Conservation (phyloP, 2,797 vertebrate species). For the Enteromius treurensis region DNA sequence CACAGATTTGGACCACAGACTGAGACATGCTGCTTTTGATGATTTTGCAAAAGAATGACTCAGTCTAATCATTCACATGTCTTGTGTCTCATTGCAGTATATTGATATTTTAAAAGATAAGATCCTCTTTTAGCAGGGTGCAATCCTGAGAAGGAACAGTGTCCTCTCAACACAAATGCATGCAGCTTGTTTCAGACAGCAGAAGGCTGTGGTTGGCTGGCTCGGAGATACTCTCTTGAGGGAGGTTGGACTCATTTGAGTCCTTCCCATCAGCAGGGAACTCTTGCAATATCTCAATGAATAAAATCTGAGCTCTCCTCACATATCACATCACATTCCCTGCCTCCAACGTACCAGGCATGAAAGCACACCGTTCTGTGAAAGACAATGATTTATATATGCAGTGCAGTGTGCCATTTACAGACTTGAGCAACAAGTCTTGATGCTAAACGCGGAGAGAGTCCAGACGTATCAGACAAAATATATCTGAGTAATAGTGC, state of each 20-base stretch:
- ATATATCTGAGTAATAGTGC: constrained; percentile 18
- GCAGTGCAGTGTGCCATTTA: background rate
- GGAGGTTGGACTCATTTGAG: constrained; percentile 19
- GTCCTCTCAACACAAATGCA: background rate
- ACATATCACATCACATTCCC: constrained; percentile 6
- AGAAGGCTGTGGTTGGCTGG: background rate
- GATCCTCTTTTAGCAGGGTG: background rate
- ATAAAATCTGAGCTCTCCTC: constrained; percentile 15
- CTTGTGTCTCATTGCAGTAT: constrained; percentile 6
- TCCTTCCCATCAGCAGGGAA: constrained; percentile 18
- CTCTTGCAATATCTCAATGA: constrained; percentile 13
- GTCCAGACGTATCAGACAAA: constrained; percentile 32
- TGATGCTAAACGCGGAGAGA: background rate
- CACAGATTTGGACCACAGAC: background rate
- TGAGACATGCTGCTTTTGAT: background rate
- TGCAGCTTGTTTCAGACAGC: constrained; percentile 1
- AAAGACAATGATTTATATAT: constrained; percentile 23
- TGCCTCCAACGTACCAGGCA: background rate
- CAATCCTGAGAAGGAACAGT: background rate
- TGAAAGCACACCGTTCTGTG: constrained; percentile 8
- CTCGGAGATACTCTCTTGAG: constrained; percentile 5
- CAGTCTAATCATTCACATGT: constrained; percentile 3
- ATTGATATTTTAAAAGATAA: constrained; percentile 5
- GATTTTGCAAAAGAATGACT: background rate
- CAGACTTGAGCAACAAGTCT: constrained; percentile 14